Evolutionary conservation across 2,797 vertebrate genomes (phyloP).

Genomic region (Anableps anableps): DNA sequence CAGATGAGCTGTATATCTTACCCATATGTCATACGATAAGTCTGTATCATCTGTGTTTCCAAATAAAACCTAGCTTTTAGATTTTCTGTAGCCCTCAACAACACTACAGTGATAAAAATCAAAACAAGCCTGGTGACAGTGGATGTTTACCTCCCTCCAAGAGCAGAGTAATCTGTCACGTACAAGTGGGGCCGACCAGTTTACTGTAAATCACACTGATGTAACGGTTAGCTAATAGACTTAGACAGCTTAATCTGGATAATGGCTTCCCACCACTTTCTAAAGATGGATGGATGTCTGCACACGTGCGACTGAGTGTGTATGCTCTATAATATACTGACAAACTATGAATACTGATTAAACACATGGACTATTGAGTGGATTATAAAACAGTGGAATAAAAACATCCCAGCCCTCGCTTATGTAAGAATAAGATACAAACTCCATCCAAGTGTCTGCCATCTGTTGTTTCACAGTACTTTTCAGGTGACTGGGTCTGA

Average conservation of each 20-base stretch:
- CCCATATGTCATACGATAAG: neutral
- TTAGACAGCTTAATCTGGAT: conserved; percentile 66
- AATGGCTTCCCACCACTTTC: conserved; percentile 52
- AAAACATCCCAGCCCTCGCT: neutral
- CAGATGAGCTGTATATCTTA: neutral
- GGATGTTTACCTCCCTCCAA: conserved; percentile 19
- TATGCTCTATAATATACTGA: neutral
- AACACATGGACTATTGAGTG: conserved; percentile 9
- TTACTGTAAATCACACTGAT: conserved; percentile 46
- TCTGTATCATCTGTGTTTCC: neutral
- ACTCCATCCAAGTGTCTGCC: neutral
- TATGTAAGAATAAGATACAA: conserved; percentile 1
- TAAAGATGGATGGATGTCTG: conserved; percentile 30
- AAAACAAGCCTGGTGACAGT: conserved; percentile 16
- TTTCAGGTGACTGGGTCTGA: neutral
- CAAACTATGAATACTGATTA: conserved; percentile 38
- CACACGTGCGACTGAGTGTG: conserved; percentile 10
- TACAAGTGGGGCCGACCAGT: neutral
- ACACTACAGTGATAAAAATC: conserved; percentile 3
- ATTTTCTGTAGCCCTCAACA: neutral
- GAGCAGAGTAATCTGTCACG: neutral
- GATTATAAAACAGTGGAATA: conserved; percentile 6
- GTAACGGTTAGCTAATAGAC: conserved; percentile 53
- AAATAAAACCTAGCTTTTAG: neutral
- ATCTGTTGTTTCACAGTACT: neutral